Conservation (phyloP, 2,113 vertebrate species). For the Silurus glanis region DNA sequence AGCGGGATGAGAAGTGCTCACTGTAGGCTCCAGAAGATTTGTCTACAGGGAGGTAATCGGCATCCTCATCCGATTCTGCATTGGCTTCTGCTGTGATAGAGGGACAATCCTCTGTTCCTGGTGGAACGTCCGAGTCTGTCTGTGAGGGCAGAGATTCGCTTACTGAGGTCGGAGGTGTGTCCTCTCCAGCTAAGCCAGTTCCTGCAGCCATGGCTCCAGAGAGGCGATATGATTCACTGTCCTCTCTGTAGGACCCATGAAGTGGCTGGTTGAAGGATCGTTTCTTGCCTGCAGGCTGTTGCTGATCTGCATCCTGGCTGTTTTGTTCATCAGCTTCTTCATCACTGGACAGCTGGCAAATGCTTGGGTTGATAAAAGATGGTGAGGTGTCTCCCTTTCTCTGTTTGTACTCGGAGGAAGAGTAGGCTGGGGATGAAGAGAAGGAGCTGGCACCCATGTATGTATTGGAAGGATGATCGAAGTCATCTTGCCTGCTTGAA, state of each 20-base stretch:
- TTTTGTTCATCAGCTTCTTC: slow-evolving; percentile 82
- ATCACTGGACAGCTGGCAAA: slow-evolving; percentile 81
- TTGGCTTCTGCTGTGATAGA: slow-evolving; percentile 85
- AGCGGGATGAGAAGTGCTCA: slow-evolving; percentile 74
- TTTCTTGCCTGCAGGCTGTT: slow-evolving; percentile 75
- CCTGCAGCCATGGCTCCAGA: slow-evolving; percentile 62
- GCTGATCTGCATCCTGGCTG: slow-evolving; percentile 67
- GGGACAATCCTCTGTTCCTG: slow-evolving; percentile 88
- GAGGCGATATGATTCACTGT: slow-evolving; percentile 61
- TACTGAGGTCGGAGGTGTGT: slow-evolving; percentile 91
- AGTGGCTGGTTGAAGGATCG: slow-evolving; percentile 75
- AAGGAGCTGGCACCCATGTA: slow-evolving; percentile 68
- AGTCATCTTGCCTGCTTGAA: slow-evolving; percentile 63
- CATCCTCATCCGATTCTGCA: slow-evolving; percentile 89
- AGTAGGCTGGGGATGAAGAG: slow-evolving; percentile 70
- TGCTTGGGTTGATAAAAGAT: slow-evolving; percentile 91
- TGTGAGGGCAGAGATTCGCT: slow-evolving; percentile 92
- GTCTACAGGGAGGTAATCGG: slow-evolving; percentile 90
- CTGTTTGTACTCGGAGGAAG: slow-evolving; percentile 77
- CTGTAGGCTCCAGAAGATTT: slow-evolving; percentile 77
- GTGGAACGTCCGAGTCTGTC: slow-evolving; percentile 89
- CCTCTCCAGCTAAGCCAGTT: slow-evolving; percentile 74
- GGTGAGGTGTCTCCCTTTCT: slow-evolving; percentile 88
- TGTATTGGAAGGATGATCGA: slow-evolving; percentile 68
- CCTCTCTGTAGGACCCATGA: slow-evolving; percentile 70